These are phyloP conservation scores for Cantharis rustica DNA, from an alignment of 2,888 invertebrate genomes.

Conservation along the genomic window DNA sequence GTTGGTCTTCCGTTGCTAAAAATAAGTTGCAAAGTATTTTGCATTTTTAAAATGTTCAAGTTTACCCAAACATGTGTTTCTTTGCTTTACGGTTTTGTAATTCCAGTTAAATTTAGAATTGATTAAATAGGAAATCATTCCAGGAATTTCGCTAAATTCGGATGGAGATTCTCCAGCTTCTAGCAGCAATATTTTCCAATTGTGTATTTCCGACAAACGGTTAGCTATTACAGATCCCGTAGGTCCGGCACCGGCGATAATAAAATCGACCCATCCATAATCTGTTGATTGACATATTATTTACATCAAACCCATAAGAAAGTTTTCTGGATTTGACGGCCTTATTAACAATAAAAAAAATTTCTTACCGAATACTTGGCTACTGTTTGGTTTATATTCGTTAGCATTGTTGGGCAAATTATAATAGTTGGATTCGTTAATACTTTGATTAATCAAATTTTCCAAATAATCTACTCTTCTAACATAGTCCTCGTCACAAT, in stretches of 20 bases:
- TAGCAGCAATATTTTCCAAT: slow-evolving; percentile 73
- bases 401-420: neutral
- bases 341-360: too few relatives aligned
- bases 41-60: neutral
- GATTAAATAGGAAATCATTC: slow-evolving; percentile 77
- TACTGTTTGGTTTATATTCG: neutral
- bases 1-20: slow-evolving; percentile 19
- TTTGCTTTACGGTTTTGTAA: neutral
- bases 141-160: slow-evolving; percentile 77
- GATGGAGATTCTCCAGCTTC: slow-evolving; percentile 83
- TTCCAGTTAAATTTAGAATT: slow-evolving; percentile 8
- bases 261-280: slow-evolving; percentile 64
- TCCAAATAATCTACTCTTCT: neutral
- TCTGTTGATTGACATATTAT: neutral
- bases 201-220: slow-evolving; percentile 70
- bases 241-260: slow-evolving; percentile 77
- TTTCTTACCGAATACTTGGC: neutral
- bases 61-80: slow-evolving; percentile 2
- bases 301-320: neutral
- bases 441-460: neutral
- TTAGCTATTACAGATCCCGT: slow-evolving; percentile 80
- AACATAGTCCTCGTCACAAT: neutral
- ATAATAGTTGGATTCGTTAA: neutral
- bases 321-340: too few relatives aligned
- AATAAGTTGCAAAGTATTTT: neutral